phyloP scores from a whole-genome alignment of 2,797 vertebrate species.

The Onychomys leucogaster region DNA sequence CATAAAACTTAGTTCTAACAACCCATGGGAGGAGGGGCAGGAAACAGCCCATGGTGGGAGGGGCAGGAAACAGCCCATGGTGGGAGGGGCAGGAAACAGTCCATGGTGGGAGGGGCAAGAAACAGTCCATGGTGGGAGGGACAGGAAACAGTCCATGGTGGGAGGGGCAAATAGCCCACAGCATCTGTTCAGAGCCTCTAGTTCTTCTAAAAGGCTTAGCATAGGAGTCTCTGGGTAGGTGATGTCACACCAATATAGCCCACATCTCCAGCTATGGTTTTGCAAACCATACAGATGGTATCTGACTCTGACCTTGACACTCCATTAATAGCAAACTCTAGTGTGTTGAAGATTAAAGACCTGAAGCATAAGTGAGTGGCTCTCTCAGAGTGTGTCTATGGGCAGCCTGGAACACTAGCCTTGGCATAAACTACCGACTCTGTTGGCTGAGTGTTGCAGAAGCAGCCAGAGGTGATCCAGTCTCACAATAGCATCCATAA shows the following conservation, averaged over 20 bases:
- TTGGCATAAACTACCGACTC: not conserved
- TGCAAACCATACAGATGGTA: fast-evolving
- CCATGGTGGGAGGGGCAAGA: not conserved
- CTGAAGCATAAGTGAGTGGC: not conserved
- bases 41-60: not conserved
- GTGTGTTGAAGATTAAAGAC: fast-evolving
- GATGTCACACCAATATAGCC: not conserved
- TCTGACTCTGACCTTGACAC: not conserved
- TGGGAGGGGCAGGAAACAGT: not conserved
- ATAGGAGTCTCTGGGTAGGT: not conserved
- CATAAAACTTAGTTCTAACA: not conserved
- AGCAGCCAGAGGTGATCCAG: fast-evolving
- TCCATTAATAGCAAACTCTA: not conserved
- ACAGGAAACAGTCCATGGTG: not conserved
- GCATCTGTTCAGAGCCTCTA: not conserved
- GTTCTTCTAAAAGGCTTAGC: not conserved
- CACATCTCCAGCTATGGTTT: fast-evolving
- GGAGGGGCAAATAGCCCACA: not conserved
- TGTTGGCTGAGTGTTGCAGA: fast-evolving
- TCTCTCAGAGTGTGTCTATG: fast-evolving
- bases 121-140: not conserved
- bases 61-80: not conserved
- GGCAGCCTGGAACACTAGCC: too few species aligned
- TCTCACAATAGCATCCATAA: fast-evolving
- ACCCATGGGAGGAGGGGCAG: fast-evolving